A percentile compares a stretch with the other conserved stretches of the same genome.
Conservation (phyloP, 2,797 vertebrate species). For the Labeo calbasu region DNA sequence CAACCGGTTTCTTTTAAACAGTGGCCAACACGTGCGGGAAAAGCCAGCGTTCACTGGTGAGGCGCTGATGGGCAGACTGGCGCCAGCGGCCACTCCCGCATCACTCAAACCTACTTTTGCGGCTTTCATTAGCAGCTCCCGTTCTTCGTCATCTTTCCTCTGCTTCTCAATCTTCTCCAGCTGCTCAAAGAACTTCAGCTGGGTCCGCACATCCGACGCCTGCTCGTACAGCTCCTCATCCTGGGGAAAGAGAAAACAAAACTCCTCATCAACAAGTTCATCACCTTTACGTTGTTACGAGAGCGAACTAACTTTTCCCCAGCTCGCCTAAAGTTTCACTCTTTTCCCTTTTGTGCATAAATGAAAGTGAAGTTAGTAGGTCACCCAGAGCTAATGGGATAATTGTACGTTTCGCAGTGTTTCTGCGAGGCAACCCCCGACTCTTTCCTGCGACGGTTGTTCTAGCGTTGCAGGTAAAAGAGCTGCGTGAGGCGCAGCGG, state of each 20-base stretch:
- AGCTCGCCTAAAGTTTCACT: constrained; percentile 44
- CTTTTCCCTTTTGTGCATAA: constrained; percentile 10
- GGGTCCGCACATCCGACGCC: constrained; percentile 85
- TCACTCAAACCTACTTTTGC: constrained; percentile 82
- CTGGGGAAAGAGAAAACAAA: constrained; percentile 67
- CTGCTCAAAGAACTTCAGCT: constrained; percentile 95
- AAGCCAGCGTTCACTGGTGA: not conserved
- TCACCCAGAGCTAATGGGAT: constrained; percentile 61
- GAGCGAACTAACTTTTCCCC: constrained; percentile 24
- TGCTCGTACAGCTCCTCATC: constrained; percentile 89
- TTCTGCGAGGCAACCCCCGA: constrained; percentile 51
- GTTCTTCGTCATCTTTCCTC: constrained; percentile 92
- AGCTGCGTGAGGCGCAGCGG: constrained; percentile 39
- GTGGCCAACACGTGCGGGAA: not conserved
- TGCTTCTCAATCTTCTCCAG: constrained; percentile 96
- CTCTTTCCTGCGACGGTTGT: constrained; percentile 39
- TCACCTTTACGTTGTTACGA: constrained; percentile 8
- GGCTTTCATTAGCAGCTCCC: constrained; percentile 92
- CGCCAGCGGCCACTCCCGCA: not conserved
- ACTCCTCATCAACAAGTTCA: constrained; percentile 28
- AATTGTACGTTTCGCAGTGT: constrained; percentile 54
- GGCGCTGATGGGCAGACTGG: constrained; percentile 14
- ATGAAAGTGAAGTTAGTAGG: constrained; percentile 59
- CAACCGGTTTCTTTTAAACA: constrained; percentile 33
- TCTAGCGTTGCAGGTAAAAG: constrained; percentile 51